A percentile compares a stretch with the other conserved stretches of the same genome.
Evolutionary conservation across 2,113 vertebrate species (phyloP).

Genomic region (Lasiurus borealis): DNA sequence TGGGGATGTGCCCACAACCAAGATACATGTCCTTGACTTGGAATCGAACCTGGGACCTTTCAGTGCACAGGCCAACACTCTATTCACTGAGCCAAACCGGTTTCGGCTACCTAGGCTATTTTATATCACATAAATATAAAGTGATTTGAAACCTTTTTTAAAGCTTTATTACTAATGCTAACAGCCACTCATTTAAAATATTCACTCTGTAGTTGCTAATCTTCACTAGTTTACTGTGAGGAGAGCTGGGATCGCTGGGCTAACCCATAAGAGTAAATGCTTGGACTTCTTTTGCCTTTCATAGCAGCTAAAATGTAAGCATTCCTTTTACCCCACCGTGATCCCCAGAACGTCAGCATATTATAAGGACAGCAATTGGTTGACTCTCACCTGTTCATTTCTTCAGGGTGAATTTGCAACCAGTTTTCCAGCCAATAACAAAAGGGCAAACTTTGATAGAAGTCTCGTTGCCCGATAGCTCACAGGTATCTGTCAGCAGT

Average conservation of each 20-base stretch:
- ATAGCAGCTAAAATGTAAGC: neutral
- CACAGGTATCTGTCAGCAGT: slow-evolving; percentile 75
- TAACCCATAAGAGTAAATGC: neutral
- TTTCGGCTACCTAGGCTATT: neutral
- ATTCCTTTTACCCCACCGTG: neutral
- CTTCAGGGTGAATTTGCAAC: slow-evolving; percentile 57
- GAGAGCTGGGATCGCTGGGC: neutral
- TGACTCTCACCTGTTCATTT: neutral
- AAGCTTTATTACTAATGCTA: neutral
- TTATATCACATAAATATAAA: neutral
- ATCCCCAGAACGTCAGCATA: neutral
- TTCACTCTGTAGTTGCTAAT: neutral
- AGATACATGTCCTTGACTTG: too few species aligned
- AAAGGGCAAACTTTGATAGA: slow-evolving; percentile 81
- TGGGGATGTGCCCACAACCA: too few species aligned
- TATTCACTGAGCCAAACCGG: too few species aligned
- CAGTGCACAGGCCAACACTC: too few species aligned
- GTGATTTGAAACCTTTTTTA: neutral
- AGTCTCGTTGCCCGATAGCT: slow-evolving; percentile 63
- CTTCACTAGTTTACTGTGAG: neutral
- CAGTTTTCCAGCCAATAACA: slow-evolving; percentile 62
- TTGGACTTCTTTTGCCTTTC: slow-evolving; percentile 3
- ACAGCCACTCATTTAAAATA: neutral
- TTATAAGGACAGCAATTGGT: neutral
- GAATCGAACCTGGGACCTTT: too few species aligned